Evolutionary conservation across 2,113 vertebrate genomes (phyloP).

Genomic region (Lutjanus erythropterus): DNA sequence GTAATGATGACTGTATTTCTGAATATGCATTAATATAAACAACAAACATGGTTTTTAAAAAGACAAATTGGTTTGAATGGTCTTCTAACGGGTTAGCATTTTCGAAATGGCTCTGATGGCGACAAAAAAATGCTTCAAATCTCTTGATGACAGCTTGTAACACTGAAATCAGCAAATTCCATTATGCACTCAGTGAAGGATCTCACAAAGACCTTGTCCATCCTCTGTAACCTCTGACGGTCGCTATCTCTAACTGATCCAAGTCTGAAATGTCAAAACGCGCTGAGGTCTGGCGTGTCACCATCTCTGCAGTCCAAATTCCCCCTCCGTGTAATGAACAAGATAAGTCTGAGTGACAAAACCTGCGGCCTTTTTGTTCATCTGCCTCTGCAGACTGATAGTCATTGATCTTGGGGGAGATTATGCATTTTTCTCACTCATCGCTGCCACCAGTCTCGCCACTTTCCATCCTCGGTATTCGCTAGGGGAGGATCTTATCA

Average conservation of each 20-base stretch:
- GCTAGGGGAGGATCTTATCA: conserved; percentile 56
- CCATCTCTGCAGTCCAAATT: conserved; percentile 13
- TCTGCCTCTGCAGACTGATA: conserved; percentile 37
- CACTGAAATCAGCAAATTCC: conserved; percentile 17
- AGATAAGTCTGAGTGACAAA: conserved; percentile 58
- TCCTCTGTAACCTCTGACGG: conserved; percentile 13
- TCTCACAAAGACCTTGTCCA: conserved; percentile 26
- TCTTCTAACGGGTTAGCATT: background rate
- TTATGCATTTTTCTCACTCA: conserved; percentile 52
- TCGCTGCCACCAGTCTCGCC: conserved; percentile 32
- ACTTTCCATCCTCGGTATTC: conserved; percentile 25
- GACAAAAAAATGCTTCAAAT: background rate
- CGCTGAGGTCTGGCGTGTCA: conserved; percentile 40
- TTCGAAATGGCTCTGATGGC: background rate
- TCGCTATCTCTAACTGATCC: conserved; percentile 20
- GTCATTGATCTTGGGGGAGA: conserved; percentile 64
- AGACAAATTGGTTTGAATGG: background rate
- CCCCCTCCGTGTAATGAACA: conserved; percentile 60
- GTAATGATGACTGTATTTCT: background rate
- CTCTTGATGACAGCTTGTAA: background rate
- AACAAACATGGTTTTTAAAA: background rate
- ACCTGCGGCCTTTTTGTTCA: conserved; percentile 53
- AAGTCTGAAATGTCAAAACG: conserved; percentile 65
- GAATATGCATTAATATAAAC: background rate
- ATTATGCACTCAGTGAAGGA: conserved; percentile 1